Evolutionary conservation across 2,888 invertebrate genomes (phyloP).

Genomic region (Pheosia gnoma): DNA sequence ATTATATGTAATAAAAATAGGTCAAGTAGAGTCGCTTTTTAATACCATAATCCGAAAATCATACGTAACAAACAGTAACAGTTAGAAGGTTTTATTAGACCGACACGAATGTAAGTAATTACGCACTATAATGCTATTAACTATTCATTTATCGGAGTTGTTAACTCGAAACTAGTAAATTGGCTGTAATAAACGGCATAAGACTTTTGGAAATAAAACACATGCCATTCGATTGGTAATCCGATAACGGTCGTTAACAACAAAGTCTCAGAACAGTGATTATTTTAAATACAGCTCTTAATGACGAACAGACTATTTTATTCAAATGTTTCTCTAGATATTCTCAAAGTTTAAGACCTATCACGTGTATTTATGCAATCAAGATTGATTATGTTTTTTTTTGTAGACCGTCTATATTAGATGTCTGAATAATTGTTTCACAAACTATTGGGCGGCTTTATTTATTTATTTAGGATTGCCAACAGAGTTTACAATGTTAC

Average conservation of each 20-base stretch:
- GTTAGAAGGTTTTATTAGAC: slow-evolving; percentile 18
- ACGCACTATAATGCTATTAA: slow-evolving; percentile 41
- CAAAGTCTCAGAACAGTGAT: slow-evolving; percentile 14
- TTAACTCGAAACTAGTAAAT: slow-evolving; percentile 49
- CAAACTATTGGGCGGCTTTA: too few relatives aligned
- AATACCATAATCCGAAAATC: slow-evolving; percentile 1
- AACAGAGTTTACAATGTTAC: too few relatives aligned
- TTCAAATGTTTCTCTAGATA: slow-evolving; percentile 1
- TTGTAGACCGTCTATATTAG: too few relatives aligned
- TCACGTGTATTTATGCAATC: too few relatives aligned
- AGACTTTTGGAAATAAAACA: slow-evolving; percentile 38
- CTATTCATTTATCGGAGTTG: slow-evolving; percentile 42
- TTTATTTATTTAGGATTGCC: too few relatives aligned
- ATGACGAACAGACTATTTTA: slow-evolving; percentile 2
- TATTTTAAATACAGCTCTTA: slow-evolving; percentile 10
- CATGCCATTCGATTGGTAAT: slow-evolving; percentile 27
- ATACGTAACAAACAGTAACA: slow-evolving; percentile 11
- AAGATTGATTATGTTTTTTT: too few relatives aligned
- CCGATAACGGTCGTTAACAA: slow-evolving; percentile 29
- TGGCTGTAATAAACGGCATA: slow-evolving; percentile 38
- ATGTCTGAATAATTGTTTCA: too few relatives aligned
- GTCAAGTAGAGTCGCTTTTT: slow-evolving; percentile 13
- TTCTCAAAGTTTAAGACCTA: background rate
- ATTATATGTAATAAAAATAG: background rate
- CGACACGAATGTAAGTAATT: slow-evolving; percentile 41